These are phyloP conservation scores for Drepana arcuata DNA, from an alignment of 1,140 invertebrate genomes.

Conservation along the genomic window DNA sequence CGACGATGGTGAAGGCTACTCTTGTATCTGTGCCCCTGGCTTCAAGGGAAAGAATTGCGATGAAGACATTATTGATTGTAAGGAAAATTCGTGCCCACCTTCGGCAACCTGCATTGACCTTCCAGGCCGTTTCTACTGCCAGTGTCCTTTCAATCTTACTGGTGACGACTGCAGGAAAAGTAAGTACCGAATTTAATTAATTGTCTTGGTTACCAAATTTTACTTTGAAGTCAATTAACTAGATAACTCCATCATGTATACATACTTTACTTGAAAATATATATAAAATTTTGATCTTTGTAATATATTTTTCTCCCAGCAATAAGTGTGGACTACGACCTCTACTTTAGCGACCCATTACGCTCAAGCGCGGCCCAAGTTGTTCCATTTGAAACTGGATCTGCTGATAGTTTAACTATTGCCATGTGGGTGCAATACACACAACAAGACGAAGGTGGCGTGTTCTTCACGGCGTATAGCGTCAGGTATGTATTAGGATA, in stretches of 20 bases:
- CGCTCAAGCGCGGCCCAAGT: conserved; percentile 91
- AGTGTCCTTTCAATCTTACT: conserved; percentile 96
- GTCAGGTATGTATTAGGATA: conserved; percentile 70
- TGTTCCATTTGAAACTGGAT: conserved; percentile 88
- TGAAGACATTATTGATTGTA: conserved; percentile 93
- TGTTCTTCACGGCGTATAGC: conserved; percentile 94
- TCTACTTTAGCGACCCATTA: conserved; percentile 92
- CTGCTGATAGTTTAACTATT: conserved; percentile 86
- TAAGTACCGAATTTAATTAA: too few species aligned
- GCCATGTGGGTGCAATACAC: conserved; percentile 98
- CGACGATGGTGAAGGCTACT: conserved; percentile 87
- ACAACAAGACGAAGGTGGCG: conserved; percentile 89
- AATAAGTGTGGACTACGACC: conserved; percentile 95
- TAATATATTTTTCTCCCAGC: conserved; percentile 78
- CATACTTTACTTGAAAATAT: too few species aligned
- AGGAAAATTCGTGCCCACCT: conserved; percentile 94
- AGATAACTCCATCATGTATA: too few species aligned
- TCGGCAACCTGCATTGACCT: conserved; percentile 95
- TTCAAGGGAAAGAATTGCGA: conserved; percentile 93
- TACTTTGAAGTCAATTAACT: too few species aligned
- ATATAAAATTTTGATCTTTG: too few species aligned
- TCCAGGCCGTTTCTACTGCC: conserved; percentile 93
- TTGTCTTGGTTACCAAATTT: too few species aligned
- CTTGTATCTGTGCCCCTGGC: conserved; percentile 88
- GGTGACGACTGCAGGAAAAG: conserved; percentile 97